A percentile compares a stretch with the other conserved stretches of the same genome.
Conservation (phyloP, 2,113 vertebrate species). For the Pelecanoides urinatrix region DNA sequence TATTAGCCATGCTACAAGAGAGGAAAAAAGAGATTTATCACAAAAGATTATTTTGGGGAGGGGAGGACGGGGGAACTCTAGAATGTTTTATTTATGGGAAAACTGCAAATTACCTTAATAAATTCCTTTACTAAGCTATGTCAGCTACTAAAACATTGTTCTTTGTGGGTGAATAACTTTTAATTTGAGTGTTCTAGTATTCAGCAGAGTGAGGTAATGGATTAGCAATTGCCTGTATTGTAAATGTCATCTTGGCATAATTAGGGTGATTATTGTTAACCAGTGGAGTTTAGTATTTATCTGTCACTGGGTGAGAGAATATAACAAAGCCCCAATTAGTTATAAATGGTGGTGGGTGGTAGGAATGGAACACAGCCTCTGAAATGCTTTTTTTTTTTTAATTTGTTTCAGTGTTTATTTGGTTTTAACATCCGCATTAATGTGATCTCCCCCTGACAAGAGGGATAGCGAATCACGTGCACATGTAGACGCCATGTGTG, state of each 20-base stretch:
- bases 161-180: slow-evolving; percentile 74
- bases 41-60: not conserved
- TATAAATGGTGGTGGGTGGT: slow-evolving; percentile 46
- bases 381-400: not conserved
- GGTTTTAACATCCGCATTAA: not conserved
- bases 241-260: slow-evolving; percentile 70
- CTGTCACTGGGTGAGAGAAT: slow-evolving; percentile 65
- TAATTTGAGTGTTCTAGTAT: slow-evolving; percentile 67
- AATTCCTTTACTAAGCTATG: slow-evolving; percentile 65
- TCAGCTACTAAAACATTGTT: slow-evolving; percentile 69
- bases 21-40: not conserved
- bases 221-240: slow-evolving; percentile 72
- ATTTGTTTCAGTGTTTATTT: not conserved
- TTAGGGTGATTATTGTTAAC: slow-evolving; percentile 73
- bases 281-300: slow-evolving; percentile 69
- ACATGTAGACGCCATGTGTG: accelerated
- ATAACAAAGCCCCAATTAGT: slow-evolving; percentile 64
- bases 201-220: slow-evolving; percentile 69
- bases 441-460: not conserved
- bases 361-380: not conserved
- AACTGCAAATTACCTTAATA: slow-evolving; percentile 67
- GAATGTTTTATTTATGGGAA: slow-evolving; percentile 66
- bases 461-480: not conserved
- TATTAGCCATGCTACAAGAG: not conserved
- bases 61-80: not conserved